phyloP scores from a whole-genome alignment of 2,888 invertebrate species.

The Eupsilia transversa region DNA sequence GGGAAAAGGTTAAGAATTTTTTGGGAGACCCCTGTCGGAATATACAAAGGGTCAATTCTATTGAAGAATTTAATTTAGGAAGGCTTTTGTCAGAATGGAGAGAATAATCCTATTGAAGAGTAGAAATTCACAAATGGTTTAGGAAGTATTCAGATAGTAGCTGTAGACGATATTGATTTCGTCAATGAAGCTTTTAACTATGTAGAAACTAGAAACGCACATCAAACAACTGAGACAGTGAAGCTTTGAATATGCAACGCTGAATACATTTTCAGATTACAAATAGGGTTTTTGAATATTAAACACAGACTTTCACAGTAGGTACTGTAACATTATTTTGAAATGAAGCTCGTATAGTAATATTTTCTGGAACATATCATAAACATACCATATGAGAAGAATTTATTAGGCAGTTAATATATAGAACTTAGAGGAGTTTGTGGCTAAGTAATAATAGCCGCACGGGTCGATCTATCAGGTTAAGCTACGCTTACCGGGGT shows the following conservation, averaged over 20 bases:
- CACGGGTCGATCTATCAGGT: too few species aligned
- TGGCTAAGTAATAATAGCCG: too few species aligned
- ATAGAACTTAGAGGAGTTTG: too few species aligned
- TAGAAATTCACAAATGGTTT: background rate
- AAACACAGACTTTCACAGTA: conserved; percentile 17
- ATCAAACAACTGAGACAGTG: conserved; percentile 23
- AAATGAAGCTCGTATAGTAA: background rate
- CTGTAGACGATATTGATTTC: conserved; percentile 1
- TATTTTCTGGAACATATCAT: conserved; percentile 12
- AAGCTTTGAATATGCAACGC: conserved; percentile 41
- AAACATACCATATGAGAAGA: background rate
- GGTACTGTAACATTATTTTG: background rate
- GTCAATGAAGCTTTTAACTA: conserved; percentile 13
- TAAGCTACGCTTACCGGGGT: too few species aligned
- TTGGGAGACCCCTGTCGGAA: conserved; percentile 7
- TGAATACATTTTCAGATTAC: conserved; percentile 41
- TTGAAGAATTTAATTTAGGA: conserved; percentile 34
- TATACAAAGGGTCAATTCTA: conserved; percentile 4
- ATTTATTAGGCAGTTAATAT: too few species aligned
- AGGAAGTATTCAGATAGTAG: background rate
- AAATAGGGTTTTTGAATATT: conserved; percentile 42
- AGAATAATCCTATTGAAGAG: conserved; percentile 4
- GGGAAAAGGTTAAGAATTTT: conserved; percentile 10
- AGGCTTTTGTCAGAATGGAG: conserved; percentile 11
- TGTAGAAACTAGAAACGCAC: conserved; percentile 20